Base-by-base conservation (phyloP, 2,797 vertebrate species). In the Phalloptychus januarius region DNA sequence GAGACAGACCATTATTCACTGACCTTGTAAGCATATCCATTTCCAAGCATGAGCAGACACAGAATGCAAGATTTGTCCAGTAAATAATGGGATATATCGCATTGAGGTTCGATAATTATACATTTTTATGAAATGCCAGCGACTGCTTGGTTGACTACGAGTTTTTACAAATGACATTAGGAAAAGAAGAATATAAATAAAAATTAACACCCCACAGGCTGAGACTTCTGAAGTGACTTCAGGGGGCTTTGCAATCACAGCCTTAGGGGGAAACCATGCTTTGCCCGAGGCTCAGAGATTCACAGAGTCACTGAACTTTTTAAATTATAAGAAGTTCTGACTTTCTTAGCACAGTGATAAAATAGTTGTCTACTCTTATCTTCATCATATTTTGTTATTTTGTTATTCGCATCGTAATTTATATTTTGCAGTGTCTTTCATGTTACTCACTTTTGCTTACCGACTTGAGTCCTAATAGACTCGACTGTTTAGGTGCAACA, bases 151-250 rank as follows among this genome's bases (percentile, higher is more conserved):
- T 18, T 77, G 48, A 25, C 23, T 76, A 61, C 74, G 44, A 77
- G 65, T 63, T 81, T 77, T 77, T n/a, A 40, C 45, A 28, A 38
- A 4, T 56, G 58, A 79, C 40, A 69, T 2, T 6, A 56, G 40
- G 16, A 67, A 40, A 75, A 74, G 36, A 79, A 44, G 7, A 16
- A 63, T 61, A 33, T 61, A 61, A 61, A 61, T 61, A 36, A 63
- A 63, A 15, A n/a, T 63, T 46, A 44, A 54, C 28, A 40, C 75
- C 74, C 87, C 0, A 12, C 52, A 80, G 85, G 80, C 63, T 72
- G 65, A 73, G 50, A 79, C 78, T 10, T 72, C 69, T 85, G 77
- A 86, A 54, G 79, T 84, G 84, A 85, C 83, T 82, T 85, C 45
- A 82, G 1, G 25, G 70, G 50, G 80, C 48, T 83, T 82, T 85